phyloP scores from a whole-genome alignment of 1,140 invertebrate species.

The Sitobion miscanthi region DNA sequence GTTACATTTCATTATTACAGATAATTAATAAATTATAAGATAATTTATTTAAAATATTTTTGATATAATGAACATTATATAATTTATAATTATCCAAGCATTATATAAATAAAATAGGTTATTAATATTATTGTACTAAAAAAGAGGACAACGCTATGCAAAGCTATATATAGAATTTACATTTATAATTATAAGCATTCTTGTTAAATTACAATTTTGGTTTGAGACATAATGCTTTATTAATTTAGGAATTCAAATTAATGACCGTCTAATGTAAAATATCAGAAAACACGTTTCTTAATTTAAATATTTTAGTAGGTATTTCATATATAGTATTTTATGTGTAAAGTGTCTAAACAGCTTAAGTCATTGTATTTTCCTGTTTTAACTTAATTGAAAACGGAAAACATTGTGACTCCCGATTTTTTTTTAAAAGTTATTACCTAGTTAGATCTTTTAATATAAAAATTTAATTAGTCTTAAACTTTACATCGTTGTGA shows the following conservation, averaged over 20 bases:
- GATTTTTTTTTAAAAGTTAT: neutral
- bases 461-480: neutral
- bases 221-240: neutral
- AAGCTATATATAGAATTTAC: too few relatives aligned
- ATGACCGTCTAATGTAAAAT: neutral
- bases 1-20: neutral
- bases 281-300: neutral
- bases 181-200: neutral
- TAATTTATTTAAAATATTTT: neutral
- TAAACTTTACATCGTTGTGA: neutral
- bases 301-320: neutral
- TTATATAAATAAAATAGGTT: neutral
- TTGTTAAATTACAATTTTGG: neutral
- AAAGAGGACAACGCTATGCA: too few relatives aligned
- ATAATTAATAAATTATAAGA: neutral
- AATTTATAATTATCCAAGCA: neutral
- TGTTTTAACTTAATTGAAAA: neutral
- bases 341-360: neutral
- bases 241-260: neutral
- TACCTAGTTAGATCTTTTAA: neutral
- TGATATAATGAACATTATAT: neutral
- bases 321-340: neutral
- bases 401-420: neutral
- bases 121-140: too few relatives aligned
- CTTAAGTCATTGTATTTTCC: neutral